These are phyloP conservation scores for Nipponia nippon DNA, from an alignment of 2,113 vertebrate genomes.

Conservation along the genomic window DNA sequence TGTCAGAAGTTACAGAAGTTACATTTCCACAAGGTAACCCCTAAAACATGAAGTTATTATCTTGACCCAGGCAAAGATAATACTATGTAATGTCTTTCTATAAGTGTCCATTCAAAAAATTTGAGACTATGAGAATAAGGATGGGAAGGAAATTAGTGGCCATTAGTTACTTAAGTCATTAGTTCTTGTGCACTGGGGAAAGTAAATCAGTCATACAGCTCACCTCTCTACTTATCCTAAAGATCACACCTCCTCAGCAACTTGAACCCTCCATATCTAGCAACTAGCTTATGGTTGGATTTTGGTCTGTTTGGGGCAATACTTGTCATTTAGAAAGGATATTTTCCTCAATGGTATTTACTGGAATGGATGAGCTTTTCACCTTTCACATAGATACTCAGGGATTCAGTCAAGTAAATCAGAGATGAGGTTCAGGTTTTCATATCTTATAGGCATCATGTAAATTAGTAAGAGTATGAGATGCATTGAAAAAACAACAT, in stretches of 20 bases:
- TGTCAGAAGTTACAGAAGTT: background rate
- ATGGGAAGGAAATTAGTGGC: background rate
- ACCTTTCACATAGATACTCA: background rate
- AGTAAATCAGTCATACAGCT: background rate
- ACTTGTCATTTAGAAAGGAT: background rate
- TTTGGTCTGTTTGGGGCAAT: background rate
- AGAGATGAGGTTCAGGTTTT: background rate
- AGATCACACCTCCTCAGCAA: background rate
- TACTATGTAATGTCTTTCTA: background rate
- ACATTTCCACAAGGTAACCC: background rate
- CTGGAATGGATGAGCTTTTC: background rate
- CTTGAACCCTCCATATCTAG: background rate
- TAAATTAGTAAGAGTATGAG: background rate
- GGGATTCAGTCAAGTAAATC: background rate
- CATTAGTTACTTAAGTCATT: background rate
- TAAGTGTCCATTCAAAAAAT: background rate
- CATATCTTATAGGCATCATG: rapidly evolving
- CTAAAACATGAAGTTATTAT: background rate
- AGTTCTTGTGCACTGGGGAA: background rate
- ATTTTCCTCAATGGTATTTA: background rate
- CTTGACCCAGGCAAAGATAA: background rate
- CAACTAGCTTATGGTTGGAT: background rate
- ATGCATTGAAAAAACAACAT: background rate
- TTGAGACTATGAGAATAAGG: background rate
- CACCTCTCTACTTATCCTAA: background rate